phyloP scores from a whole-genome alignment of 2,797 vertebrate genomes.

The Brotogeris chrysoptera region DNA sequence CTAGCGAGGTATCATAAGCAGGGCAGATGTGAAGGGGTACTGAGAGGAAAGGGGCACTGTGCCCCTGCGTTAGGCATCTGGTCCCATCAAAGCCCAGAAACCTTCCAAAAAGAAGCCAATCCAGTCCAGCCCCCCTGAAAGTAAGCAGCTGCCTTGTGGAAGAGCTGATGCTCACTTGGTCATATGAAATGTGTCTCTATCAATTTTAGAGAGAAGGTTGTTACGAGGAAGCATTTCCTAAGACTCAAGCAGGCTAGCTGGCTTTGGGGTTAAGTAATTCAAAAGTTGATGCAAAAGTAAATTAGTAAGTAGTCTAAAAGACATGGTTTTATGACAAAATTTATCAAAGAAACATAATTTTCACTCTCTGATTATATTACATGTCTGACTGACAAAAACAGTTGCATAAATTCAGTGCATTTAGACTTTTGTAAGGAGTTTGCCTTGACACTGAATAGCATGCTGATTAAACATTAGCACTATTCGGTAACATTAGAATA shows the following conservation, averaged over 20 bases:
- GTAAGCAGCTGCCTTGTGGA: not conserved
- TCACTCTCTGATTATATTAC: slow-evolving; percentile 34
- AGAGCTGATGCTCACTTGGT: not conserved
- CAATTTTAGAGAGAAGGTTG: not conserved
- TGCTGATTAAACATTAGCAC: slow-evolving; percentile 53
- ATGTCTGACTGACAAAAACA: slow-evolving; percentile 8
- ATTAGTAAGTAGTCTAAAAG: slow-evolving; percentile 33
- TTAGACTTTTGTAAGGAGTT: slow-evolving; percentile 33
- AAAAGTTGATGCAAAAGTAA: slow-evolving; percentile 33
- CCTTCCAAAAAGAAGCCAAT: not conserved
- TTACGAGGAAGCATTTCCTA: not conserved
- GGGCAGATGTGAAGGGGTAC: not conserved
- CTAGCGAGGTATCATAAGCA: not conserved
- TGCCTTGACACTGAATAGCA: slow-evolving; percentile 35
- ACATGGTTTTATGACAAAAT: slow-evolving; percentile 10
- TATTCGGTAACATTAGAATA: slow-evolving; percentile 24
- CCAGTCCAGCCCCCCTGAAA: not conserved
- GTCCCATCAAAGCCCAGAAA: not conserved
- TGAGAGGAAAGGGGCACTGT: not conserved
- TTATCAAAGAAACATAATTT: slow-evolving; percentile 54
- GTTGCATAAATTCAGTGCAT: not conserved
- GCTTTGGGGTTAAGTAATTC: slow-evolving; percentile 44
- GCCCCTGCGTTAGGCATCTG: accelerated
- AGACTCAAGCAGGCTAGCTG: slow-evolving; percentile 2
- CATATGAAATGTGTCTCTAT: not conserved